Evolutionary conservation across 1,140 invertebrate genomes (phyloP).

Genomic region (Magallana gigas): DNA sequence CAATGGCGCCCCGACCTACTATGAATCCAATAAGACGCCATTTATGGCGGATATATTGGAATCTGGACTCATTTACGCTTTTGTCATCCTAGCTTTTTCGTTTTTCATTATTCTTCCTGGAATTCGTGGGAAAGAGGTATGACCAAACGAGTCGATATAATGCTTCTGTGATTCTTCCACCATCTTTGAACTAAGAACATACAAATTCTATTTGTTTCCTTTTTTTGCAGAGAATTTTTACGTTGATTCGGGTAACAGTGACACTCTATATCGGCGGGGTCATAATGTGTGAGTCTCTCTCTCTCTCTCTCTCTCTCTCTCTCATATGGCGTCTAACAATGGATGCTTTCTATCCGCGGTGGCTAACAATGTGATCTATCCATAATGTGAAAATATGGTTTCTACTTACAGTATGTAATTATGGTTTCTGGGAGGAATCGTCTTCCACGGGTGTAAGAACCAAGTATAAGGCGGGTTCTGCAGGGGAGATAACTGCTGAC

Average conservation of each 20-base stretch:
- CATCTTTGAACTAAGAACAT: no score
- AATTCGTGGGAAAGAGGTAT: slow-evolving; percentile 93
- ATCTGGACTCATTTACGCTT: slow-evolving; percentile 89
- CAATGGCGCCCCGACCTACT: slow-evolving; percentile 93
- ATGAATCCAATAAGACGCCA: slow-evolving; percentile 94
- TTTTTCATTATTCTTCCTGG: slow-evolving; percentile 94
- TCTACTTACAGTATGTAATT: slow-evolving; percentile 88
- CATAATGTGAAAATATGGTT: no score
- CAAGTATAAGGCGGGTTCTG: slow-evolving; percentile 95
- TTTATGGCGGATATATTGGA: slow-evolving; percentile 93
- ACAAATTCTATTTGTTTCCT: neutral
- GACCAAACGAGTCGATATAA: slow-evolving; percentile 44
- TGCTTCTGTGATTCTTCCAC: neutral
- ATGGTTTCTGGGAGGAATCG: slow-evolving; percentile 97
- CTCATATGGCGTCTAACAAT: no score
- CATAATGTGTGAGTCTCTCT: slow-evolving; percentile 88
- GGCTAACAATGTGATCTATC: neutral
- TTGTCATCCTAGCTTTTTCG: slow-evolving; percentile 92
- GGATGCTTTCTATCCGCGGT: no score
- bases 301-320: no score
- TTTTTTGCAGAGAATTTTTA: slow-evolving; percentile 85
- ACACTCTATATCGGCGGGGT: slow-evolving; percentile 94
- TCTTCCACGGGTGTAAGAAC: slow-evolving; percentile 87
- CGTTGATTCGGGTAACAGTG: slow-evolving; percentile 93
- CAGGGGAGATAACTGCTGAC: slow-evolving; percentile 91